Percentiles rank a stretch among this genome's conserved stretches.
Evolutionary conservation across 2,113 vertebrate genomes (phyloP).

Genomic region (Motacilla alba): DNA sequence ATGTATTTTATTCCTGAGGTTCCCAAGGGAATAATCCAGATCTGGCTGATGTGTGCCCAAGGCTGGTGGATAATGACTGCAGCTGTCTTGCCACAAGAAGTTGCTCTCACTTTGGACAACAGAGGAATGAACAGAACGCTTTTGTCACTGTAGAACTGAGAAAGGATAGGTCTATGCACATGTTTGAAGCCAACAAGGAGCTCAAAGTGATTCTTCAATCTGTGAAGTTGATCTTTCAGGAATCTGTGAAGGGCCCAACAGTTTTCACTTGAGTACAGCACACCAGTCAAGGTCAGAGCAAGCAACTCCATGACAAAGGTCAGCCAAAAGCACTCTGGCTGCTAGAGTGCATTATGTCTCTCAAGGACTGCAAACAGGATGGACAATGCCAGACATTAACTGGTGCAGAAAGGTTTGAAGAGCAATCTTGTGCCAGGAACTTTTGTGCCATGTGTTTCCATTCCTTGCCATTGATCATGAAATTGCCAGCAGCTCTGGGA

Average conservation of each 20-base stretch:
- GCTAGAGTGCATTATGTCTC: neutral
- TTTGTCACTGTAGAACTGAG: neutral
- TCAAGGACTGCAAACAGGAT: neutral
- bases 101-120: neutral
- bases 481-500: neutral
- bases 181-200: neutral
- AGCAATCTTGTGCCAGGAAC: constrained; percentile 9
- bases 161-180: neutral
- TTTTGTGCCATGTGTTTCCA: neutral
- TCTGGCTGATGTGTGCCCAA: neutral
- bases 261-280: neutral
- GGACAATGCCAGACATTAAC: constrained; percentile 20
- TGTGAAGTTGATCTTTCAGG: neutral
- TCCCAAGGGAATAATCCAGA: neutral
- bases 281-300: constrained; percentile 20
- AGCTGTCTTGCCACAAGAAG: neutral
- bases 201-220: neutral
- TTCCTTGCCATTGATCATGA: neutral
- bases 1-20: neutral
- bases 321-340: constrained; percentile 27
- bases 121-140: neutral
- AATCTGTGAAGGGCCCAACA: neutral
- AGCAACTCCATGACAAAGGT: neutral
- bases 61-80: neutral
- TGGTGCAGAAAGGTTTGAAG: constrained; percentile 42